Percentiles rank a stretch among this genome's conserved stretches.
Conservation (phyloP, 1,140 invertebrate genomes). For the Anoplophora glabripennis region DNA sequence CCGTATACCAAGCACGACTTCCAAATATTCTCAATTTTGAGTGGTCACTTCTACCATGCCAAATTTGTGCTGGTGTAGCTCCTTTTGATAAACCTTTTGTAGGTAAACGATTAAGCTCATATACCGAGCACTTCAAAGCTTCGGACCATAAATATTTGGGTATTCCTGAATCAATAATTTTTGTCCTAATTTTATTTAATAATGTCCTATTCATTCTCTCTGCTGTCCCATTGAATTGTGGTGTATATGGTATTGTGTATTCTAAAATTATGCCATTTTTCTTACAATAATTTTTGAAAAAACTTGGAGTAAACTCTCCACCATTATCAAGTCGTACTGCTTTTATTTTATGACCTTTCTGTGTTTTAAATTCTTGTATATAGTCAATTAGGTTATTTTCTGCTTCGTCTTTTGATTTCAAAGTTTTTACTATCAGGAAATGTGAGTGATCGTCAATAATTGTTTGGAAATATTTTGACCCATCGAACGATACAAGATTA, state of each 20-base stretch:
- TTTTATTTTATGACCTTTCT: conserved; percentile 29
- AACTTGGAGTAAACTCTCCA: conserved; percentile 31
- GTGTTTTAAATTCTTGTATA: conserved; percentile 16
- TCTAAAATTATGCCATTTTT: conserved; percentile 31
- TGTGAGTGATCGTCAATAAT: conserved; percentile 47
- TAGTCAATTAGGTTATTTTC: conserved; percentile 12
- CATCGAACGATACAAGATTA: conserved; percentile 31
- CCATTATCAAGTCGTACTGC: conserved; percentile 40
- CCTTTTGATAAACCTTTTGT: conserved; percentile 14
- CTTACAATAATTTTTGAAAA: conserved; percentile 35
- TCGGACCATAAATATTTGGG: conserved; percentile 39
- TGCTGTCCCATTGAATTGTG: conserved; percentile 38
- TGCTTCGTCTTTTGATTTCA: conserved; percentile 36
- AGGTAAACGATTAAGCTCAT: conserved; percentile 37
- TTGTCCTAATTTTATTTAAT: conserved; percentile 28
- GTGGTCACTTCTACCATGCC: conserved; percentile 22
- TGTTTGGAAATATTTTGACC: conserved; percentile 44
- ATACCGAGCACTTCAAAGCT: conserved; percentile 35
- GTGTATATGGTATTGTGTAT: conserved; percentile 40
- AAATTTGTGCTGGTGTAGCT: conserved; percentile 16
- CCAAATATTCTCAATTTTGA: conserved; percentile 24
- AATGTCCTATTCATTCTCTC: conserved; percentile 32
- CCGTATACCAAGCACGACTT: conserved; percentile 1
- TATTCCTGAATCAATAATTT: conserved; percentile 32
- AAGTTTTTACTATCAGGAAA: conserved; percentile 41